phyloP scores from a whole-genome alignment of 2,113 vertebrate species.

The Otis tarda region DNA sequence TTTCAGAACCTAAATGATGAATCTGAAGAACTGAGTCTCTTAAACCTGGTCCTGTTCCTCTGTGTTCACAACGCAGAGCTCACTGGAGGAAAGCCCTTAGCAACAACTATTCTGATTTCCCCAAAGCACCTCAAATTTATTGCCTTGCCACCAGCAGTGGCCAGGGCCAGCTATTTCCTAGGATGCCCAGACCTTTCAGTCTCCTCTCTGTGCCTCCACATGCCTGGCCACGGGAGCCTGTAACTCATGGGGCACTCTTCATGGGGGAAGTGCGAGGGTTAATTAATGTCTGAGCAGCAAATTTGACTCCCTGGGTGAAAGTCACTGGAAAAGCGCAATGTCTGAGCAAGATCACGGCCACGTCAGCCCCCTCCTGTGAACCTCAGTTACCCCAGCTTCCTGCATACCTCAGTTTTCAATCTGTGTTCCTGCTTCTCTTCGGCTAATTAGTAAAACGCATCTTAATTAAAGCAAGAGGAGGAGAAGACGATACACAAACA shows the following conservation, averaged over 20 bases:
- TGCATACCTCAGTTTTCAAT: neutral
- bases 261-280: neutral
- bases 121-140: neutral
- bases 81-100: neutral
- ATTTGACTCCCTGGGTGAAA: neutral
- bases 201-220: neutral
- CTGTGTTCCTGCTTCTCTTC: neutral
- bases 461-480: slow-evolving; percentile 20
- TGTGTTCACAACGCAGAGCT: neutral
- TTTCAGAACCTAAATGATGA: neutral
- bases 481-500: neutral
- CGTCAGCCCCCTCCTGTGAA: neutral
- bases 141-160: neutral
- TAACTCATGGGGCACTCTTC: neutral
- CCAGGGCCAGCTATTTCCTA: neutral
- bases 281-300: neutral
- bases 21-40: neutral
- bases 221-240: neutral
- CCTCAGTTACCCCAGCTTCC: neutral
- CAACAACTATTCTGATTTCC: neutral
- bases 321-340: neutral
- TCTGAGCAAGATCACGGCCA: neutral
- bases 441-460: slow-evolving; percentile 11
- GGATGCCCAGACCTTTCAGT: neutral
- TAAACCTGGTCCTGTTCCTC: neutral